Evolutionary conservation across 2,797 vertebrate genomes (phyloP).

Genomic region (Sebastes oblongus): DNA sequence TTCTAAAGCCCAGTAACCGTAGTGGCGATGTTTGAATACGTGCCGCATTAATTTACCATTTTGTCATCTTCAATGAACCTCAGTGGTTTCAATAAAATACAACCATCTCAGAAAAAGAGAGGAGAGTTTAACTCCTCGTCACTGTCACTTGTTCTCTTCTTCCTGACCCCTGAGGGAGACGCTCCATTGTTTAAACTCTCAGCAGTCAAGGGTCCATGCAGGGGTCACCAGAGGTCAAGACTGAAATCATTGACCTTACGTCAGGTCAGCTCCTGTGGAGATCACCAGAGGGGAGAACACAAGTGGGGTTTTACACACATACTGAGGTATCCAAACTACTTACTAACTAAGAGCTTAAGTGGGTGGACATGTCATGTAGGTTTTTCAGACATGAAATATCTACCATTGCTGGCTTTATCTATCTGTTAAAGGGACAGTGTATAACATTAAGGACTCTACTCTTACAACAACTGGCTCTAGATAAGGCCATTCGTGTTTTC

Average conservation of each 20-base stretch:
- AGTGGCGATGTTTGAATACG: constrained; percentile 20
- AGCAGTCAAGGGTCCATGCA: constrained; percentile 40
- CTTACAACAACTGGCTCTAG: no score
- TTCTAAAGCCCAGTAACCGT: not conserved
- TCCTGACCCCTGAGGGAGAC: constrained; percentile 29
- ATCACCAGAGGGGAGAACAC: constrained; percentile 8
- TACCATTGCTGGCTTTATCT: not conserved
- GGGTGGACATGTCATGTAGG: not conserved
- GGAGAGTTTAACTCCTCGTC: constrained; percentile 26
- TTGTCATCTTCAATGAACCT: constrained; percentile 16
- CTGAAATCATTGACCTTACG: constrained; percentile 49
- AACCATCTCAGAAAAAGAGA: not conserved
- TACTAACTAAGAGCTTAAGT: not conserved
- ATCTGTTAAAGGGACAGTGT: no score
- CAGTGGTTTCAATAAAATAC: not conserved
- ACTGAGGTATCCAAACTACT: not conserved
- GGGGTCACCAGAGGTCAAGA: constrained; percentile 59
- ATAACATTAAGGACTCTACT: no score
- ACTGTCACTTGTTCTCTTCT: constrained; percentile 36
- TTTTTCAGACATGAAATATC: not conserved
- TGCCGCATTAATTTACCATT: not conserved
- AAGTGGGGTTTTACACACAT: not conserved
- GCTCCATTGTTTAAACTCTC: constrained; percentile 39
- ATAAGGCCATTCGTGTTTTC: no score
- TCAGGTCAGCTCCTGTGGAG: constrained; percentile 28